Evolutionary conservation across 2,797 vertebrate genomes (phyloP).

Genomic region (Iguana delicatissima): DNA sequence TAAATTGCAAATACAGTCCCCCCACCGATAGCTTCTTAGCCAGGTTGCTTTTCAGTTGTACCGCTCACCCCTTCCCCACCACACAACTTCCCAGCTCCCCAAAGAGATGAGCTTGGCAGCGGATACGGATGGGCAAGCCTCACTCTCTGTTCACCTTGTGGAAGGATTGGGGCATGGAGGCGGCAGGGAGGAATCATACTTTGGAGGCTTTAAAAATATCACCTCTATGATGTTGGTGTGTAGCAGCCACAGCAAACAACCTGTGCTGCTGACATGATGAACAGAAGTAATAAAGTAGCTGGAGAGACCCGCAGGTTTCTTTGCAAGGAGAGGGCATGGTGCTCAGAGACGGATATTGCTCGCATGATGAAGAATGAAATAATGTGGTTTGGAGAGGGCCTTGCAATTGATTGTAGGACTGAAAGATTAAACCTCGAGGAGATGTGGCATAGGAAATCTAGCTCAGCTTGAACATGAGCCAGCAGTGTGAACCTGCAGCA

Average conservation of each 20-base stretch:
- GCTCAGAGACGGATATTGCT: conserved; percentile 29
- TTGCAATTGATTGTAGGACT: not conserved
- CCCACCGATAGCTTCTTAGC: conserved; percentile 74
- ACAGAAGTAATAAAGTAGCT: conserved; percentile 67
- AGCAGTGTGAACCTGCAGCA: too few species aligned
- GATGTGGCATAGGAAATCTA: not conserved
- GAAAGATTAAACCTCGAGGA: not conserved
- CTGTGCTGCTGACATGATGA: conserved; percentile 66
- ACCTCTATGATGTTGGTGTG: conserved; percentile 59
- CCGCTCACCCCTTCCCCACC: too few species aligned
- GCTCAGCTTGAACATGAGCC: too few species aligned
- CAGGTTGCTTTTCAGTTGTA: conserved; percentile 66
- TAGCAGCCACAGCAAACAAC: conserved; percentile 50
- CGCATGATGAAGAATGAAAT: conserved; percentile 24
- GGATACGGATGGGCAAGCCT: conserved; percentile 55
- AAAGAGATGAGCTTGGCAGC: conserved; percentile 64
- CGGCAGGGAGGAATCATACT: not conserved
- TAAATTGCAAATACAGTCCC: conserved; percentile 66
- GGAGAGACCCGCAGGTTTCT: conserved; percentile 49
- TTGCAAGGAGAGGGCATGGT: conserved; percentile 6
- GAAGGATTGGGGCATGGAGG: conserved; percentile 60
- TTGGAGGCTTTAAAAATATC: conserved; percentile 50
- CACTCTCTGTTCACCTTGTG: conserved; percentile 54
- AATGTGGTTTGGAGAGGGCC: not conserved
- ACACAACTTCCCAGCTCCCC: conserved; percentile 27